Conservation (phyloP, 2,797 vertebrate genomes). For the Synanceia verrucosa region DNA sequence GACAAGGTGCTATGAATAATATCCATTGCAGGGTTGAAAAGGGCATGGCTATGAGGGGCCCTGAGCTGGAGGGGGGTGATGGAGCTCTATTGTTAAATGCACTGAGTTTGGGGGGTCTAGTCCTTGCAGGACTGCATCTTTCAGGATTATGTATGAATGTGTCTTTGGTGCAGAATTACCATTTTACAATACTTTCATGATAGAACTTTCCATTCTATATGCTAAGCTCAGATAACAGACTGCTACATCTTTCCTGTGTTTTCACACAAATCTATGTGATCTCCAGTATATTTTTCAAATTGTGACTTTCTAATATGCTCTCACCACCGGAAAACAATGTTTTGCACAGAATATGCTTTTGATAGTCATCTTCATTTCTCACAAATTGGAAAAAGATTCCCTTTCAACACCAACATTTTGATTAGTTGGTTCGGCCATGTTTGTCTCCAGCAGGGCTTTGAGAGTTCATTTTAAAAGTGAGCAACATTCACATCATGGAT, state of each 20-base stretch:
- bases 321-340: not conserved
- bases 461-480: slow-evolving; percentile 45
- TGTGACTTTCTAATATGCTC: not conserved
- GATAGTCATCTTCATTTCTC: slow-evolving; percentile 16
- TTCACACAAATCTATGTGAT: too few relatives aligned
- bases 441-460: slow-evolving; percentile 24
- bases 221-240: not conserved
- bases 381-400: slow-evolving; percentile 41
- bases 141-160: not conserved
- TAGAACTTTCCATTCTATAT: not conserved
- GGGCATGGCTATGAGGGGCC: slow-evolving; percentile 42
- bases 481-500: slow-evolving; percentile 33
- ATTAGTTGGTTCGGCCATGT: slow-evolving; percentile 34
- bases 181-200: not conserved
- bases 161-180: not conserved
- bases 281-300: too few relatives aligned
- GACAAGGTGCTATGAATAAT: slow-evolving; percentile 76
- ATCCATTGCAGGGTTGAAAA: slow-evolving; percentile 58
- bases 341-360: not conserved
- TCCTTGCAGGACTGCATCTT: slow-evolving; percentile 21
- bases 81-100: slow-evolving; percentile 51
- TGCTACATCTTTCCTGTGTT: not conserved
- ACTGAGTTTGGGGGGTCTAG: not conserved
- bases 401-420: slow-evolving; percentile 32
- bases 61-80: slow-evolving; percentile 46